Conservation (phyloP, 92 coral and sea anemone genomes). For the Virgularia gustaviana region DNA sequence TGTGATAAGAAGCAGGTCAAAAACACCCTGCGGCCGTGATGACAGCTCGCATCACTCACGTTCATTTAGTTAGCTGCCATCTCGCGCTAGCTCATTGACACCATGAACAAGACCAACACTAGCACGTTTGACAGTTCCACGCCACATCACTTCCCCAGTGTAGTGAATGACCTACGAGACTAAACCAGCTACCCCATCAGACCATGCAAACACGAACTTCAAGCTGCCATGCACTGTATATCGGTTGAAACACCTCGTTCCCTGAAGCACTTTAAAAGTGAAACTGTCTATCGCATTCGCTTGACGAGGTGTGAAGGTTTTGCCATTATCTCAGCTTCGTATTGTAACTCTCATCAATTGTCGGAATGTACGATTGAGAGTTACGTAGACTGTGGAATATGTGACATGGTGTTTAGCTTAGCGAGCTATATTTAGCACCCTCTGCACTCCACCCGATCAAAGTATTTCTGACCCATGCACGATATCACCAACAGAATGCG, state of each 20-base stretch:
- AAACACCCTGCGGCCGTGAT: constrained; percentile 25
- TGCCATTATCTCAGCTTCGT: constrained; percentile 13
- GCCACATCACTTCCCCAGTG: too few relatives aligned
- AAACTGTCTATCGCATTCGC: neutral
- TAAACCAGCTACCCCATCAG: too few relatives aligned
- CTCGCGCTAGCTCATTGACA: constrained; percentile 10
- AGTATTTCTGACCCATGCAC: too few relatives aligned
- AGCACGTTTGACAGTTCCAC: too few relatives aligned
- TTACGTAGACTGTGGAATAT: constrained; percentile 31
- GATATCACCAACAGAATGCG: too few relatives aligned
- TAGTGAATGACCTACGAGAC: too few relatives aligned
- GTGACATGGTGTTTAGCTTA: constrained; percentile 33
- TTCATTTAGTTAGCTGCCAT: constrained; percentile 39
- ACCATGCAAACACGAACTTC: too few relatives aligned
- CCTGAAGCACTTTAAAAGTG: too few relatives aligned
- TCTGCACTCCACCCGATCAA: too few relatives aligned
- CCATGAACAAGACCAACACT: too few relatives aligned
- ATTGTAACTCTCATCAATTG: constrained; percentile 43
- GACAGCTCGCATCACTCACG: constrained; percentile 42
- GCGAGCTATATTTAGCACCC: constrained; percentile 32
- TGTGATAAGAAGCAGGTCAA: constrained; percentile 45
- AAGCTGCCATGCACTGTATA: too few relatives aligned
- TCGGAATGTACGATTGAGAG: constrained; percentile 40
- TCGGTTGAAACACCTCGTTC: too few relatives aligned
- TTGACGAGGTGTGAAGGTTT: neutral